phyloP scores from a whole-genome alignment of 2,888 invertebrate species.

The Drymonia ruficornis region DNA sequence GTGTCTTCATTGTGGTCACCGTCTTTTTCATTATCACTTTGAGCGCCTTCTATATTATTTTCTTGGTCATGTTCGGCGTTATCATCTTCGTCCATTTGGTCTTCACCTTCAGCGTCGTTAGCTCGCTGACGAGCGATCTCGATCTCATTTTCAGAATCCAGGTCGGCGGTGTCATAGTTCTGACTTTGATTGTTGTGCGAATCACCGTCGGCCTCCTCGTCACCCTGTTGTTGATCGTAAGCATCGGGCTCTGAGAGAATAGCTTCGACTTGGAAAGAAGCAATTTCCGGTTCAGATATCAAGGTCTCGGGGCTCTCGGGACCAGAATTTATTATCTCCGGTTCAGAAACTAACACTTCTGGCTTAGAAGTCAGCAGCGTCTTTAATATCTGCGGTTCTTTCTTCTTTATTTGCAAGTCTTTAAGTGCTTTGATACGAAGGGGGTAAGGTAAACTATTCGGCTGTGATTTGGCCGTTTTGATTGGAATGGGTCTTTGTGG shows the following conservation, averaged over 20 bases:
- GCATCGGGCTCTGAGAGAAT: slow-evolving; percentile 77
- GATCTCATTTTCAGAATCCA: slow-evolving; percentile 81
- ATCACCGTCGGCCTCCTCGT: slow-evolving; percentile 57
- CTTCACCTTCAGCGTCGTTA: slow-evolving; percentile 49
- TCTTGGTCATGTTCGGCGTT: slow-evolving; percentile 42
- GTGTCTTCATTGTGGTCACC: slow-evolving; percentile 41
- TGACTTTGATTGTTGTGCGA: slow-evolving; percentile 61
- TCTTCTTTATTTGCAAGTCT: slow-evolving; percentile 80
- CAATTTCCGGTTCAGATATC: slow-evolving; percentile 81
- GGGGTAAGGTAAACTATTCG: slow-evolving; percentile 76
- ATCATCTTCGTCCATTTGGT: slow-evolving; percentile 41
- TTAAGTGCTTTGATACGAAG: slow-evolving; percentile 80
- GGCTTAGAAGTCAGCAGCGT: slow-evolving; percentile 77
- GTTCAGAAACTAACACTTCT: slow-evolving; percentile 76
- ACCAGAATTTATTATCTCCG: slow-evolving; percentile 78
- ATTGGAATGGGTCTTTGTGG: slow-evolving; percentile 75
- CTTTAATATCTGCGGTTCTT: slow-evolving; percentile 81
- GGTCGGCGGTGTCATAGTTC: slow-evolving; percentile 77
- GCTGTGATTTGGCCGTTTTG: slow-evolving; percentile 59
- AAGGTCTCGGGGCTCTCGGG: slow-evolving; percentile 81
- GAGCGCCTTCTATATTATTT: slow-evolving; percentile 49
- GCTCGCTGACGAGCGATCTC: slow-evolving; percentile 74
- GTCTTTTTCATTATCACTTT: slow-evolving; percentile 57
- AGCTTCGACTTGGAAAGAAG: slow-evolving; percentile 80
- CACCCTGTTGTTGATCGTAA: slow-evolving; percentile 56